Evolutionary conservation across 2,113 vertebrate genomes (phyloP), one percentile per base, ranked within the genome.

Genomic region (Charadrius vociferus): DNA sequence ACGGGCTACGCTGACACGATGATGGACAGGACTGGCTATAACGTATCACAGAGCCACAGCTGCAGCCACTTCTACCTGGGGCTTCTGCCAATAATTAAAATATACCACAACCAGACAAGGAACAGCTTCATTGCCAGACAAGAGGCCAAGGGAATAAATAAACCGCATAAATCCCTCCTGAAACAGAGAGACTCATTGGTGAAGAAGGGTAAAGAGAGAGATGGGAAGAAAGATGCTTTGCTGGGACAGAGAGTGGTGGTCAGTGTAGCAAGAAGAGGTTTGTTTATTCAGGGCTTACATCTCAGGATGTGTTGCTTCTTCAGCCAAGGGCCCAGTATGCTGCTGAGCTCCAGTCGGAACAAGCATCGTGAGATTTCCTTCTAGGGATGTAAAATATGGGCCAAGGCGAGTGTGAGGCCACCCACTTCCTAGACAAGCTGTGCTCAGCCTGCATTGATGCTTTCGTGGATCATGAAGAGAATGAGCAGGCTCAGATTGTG

Each of bases 51-150:
- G 56, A 92, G 59, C 74, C 71, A 88, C 82, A 94, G 86, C 92
- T 96, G 82, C 65, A 86, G 75, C 50, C 56, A 79, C 83, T 95
- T 93, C 55, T 81, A 91, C 49, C 77, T 72, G 78, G 70, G 81
- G n/a, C 80, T 93, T 90, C 78, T 93, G 92, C 59, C 88, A 92
- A 30, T 75, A 92, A 81, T 91, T 94, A 90, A 68, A 93, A 86
- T 93, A 90, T 95, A 94, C 81, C 73, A 74, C 77, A 74, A 83
- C 21, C 75, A 70, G 83, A 53, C 36, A 72, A 92, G 55, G 36
- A 95, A 58, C 43, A 45, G 37, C 61, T 88, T 86, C 77, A 55
- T 71, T 86, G 89, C 77, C 49, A 37, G 45, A 77, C 93, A 49
- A 93, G 85, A 92, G 9, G 9, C 49, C 81, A 88, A 85, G 47